Base-by-base conservation (phyloP, 2,113 vertebrate genomes). In the Diphyllodes magnificus region DNA sequence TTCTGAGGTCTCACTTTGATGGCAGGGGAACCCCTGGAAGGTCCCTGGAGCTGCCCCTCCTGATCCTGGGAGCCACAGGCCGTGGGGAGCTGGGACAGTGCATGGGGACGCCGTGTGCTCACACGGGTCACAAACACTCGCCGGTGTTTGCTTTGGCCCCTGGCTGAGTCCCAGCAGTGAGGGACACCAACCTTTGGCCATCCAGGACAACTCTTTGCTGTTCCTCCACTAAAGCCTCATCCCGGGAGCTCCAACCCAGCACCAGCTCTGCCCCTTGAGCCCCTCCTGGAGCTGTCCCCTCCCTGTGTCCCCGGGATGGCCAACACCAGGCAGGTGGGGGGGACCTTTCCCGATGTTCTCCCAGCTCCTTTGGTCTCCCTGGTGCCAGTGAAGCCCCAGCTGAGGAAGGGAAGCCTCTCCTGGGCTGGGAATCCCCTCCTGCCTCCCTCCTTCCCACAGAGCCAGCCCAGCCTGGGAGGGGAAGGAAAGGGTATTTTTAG, bases 401-500 rank as follows among this genome's bases (percentile, higher is more conserved):
- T 53, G 77, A 22, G 28, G 63, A 65, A 65, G 45, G 37, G 50
- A 90, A 87, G 70, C 73, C 78, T 95, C 30, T 65, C 84, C 83
- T 19, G 66, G 27, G 44, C 83, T 77, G 89, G 93, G 78, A 86
- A 92, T 50, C 94, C 96, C 95, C 94, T 70, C 61, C 71, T 35
- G 13, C n/a, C 64, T 61, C 37, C 15, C 61, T 60, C 16, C 82
- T 63, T 76, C 86, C 86, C 79, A 69, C 31, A 54, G 53, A 51
- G 27, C 6, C 50, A 65, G 45, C 54, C 69, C 35, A 18, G 47
- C 17, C 2, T 0, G 11, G 82, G 73, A 81, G 87, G 49, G 90
- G 84, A 93, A 89, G 90, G 81, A 92, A 89, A 54, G 59, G 66
- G 68, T 91, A 88, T 90, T 95, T 95, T 96, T 93, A 92, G 93